These are phyloP conservation scores for Gallinago solitaria DNA, from an alignment of 2,797 vertebrate genomes.

Conservation along the genomic window DNA sequence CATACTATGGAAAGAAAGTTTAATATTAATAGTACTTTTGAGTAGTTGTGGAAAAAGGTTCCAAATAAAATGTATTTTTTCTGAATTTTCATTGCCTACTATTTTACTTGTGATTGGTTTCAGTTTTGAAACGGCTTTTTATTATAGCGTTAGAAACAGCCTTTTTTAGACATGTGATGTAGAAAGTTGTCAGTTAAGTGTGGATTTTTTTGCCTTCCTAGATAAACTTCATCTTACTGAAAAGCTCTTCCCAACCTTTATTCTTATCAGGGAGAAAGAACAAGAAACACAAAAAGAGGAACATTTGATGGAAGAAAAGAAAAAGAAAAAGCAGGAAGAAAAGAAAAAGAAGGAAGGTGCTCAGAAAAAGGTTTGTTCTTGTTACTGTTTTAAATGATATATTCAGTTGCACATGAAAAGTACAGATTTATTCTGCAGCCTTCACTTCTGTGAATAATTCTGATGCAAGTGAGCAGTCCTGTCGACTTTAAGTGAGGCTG, in stretches of 20 bases:
- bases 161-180: neutral
- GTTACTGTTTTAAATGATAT: neutral
- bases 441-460: neutral
- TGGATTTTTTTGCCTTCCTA: neutral
- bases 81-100: neutral
- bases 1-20: neutral
- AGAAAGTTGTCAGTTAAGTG: neutral
- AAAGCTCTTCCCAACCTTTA: slow-evolving; percentile 11
- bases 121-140: neutral
- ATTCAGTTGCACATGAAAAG: accelerated
- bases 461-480: neutral
- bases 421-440: neutral
- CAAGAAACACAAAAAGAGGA: slow-evolving; percentile 91
- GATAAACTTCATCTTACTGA: neutral
- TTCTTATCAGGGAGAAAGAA: slow-evolving; percentile 85
- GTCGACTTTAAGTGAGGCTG: neutral
- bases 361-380: slow-evolving; percentile 89
- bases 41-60: neutral
- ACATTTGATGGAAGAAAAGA: slow-evolving; percentile 99
- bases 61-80: neutral
- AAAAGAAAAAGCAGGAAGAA: slow-evolving; percentile 98
- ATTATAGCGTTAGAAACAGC: neutral
- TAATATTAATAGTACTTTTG: neutral
- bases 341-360: slow-evolving; percentile 98
- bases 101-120: neutral